Evolutionary conservation across 2,797 vertebrate species (phyloP).

Genomic region (Cuniculus paca): DNA sequence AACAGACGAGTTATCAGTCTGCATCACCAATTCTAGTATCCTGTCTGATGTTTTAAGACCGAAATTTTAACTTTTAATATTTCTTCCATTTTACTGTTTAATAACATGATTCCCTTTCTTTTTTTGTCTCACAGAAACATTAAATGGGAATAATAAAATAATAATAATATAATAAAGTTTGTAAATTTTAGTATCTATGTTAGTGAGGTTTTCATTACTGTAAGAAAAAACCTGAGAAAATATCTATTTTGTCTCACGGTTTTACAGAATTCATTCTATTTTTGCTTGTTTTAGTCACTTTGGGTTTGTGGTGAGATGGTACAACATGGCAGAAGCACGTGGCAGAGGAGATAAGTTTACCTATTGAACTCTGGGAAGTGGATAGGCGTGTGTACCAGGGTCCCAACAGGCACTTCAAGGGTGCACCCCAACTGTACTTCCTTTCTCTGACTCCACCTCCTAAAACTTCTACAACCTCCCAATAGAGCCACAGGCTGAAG

Average conservation of each 20-base stretch:
- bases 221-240: not conserved
- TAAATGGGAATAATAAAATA: not conserved
- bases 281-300: not conserved
- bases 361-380: not conserved
- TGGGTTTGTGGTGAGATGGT: too few relatives aligned
- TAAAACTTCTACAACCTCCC: not conserved
- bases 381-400: not conserved
- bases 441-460: not conserved
- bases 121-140: not conserved
- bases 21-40: not conserved
- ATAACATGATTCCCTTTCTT: not conserved
- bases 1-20: not conserved
- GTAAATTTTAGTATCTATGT: not conserved
- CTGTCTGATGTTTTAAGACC: not conserved
- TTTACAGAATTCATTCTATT: not conserved
- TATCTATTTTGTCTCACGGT: not conserved
- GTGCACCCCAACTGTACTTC: too few relatives aligned
- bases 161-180: not conserved
- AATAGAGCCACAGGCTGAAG: not conserved
- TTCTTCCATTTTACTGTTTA: not conserved
- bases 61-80: constrained; percentile 15
- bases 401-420: not conserved
- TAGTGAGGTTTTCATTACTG: not conserved
- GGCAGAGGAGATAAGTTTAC: not conserved
- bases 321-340: not conserved